These are phyloP conservation scores for Carollia perspicillata DNA, from an alignment of 2,113 vertebrate species.

Conservation along the genomic window DNA sequence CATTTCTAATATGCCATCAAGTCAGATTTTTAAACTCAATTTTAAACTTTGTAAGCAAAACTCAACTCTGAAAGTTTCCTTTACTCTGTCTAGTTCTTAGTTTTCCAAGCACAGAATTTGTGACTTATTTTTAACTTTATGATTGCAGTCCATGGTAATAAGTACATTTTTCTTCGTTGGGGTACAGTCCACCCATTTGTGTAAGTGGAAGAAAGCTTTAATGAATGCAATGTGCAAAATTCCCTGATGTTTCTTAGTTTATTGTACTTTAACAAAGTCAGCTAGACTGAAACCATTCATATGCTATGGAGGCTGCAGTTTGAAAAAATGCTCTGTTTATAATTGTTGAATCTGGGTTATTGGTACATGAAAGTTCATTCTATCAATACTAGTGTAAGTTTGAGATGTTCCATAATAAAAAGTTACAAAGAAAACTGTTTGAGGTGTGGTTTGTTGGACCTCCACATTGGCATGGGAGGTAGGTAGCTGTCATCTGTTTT, in stretches of 20 bases:
- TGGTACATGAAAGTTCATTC: not conserved
- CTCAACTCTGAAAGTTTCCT: not conserved
- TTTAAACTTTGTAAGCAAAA: not conserved
- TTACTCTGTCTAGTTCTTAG: not conserved
- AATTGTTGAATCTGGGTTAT: not conserved
- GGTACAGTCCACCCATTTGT: not conserved
- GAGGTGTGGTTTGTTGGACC: not conserved
- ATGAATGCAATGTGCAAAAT: not conserved
- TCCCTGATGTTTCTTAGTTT: not conserved
- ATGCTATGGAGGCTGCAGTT: not conserved
- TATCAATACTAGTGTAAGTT: not conserved
- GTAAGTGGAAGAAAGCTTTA: not conserved
- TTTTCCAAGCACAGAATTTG: not conserved
- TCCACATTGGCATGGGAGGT: not conserved
- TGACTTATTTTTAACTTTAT: not conserved
- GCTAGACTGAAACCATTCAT: not conserved
- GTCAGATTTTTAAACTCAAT: not conserved
- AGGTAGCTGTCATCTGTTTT: not conserved
- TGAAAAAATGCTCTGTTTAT: not conserved
- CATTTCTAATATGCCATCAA: not conserved
- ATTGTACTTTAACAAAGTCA: not conserved
- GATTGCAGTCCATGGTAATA: not conserved
- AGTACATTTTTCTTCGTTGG: not conserved
- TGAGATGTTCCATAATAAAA: not conserved
- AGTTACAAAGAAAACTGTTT: not conserved